phyloP scores from a whole-genome alignment of 37 sponge, comb jelly and placozoan species.

The Corticium candelabrum region DNA sequence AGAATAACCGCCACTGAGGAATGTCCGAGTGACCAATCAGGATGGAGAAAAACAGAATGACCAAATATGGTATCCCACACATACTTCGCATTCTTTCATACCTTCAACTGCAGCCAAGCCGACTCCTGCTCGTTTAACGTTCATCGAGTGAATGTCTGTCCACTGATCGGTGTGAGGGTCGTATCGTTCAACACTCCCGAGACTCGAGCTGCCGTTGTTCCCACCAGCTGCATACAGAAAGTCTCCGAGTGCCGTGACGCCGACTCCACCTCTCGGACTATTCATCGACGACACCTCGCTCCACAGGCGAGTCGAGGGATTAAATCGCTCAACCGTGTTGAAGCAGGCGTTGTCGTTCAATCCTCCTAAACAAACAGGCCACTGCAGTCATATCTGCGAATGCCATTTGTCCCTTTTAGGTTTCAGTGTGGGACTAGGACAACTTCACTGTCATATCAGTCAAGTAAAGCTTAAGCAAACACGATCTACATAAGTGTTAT shows the following conservation, averaged over 20 bases:
- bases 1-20: too few species aligned
- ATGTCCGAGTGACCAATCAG: too few species aligned
- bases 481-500: too few species aligned
- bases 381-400: neutral
- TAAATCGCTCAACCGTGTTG: constrained; percentile 75
- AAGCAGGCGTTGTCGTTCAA: constrained; percentile 78
- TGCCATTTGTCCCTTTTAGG: too few species aligned
- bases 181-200: constrained; percentile 72
- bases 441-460: too few species aligned
- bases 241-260: constrained; percentile 62
- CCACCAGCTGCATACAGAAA: constrained; percentile 82
- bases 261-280: constrained; percentile 79
- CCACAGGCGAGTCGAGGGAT: constrained; percentile 72
- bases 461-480: too few species aligned
- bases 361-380: constrained; percentile 44
- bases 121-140: constrained; percentile 71
- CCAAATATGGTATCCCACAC: neutral
- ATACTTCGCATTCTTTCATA: neutral
- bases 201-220: constrained; percentile 68
- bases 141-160: constrained; percentile 62
- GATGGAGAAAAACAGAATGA: too few species aligned
- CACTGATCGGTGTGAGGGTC: constrained; percentile 87
- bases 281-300: constrained; percentile 52
- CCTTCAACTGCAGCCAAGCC: constrained; percentile 78
- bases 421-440: too few species aligned